Conservation (phyloP, 2,113 vertebrate species). For the Ochotona curzoniae region DNA sequence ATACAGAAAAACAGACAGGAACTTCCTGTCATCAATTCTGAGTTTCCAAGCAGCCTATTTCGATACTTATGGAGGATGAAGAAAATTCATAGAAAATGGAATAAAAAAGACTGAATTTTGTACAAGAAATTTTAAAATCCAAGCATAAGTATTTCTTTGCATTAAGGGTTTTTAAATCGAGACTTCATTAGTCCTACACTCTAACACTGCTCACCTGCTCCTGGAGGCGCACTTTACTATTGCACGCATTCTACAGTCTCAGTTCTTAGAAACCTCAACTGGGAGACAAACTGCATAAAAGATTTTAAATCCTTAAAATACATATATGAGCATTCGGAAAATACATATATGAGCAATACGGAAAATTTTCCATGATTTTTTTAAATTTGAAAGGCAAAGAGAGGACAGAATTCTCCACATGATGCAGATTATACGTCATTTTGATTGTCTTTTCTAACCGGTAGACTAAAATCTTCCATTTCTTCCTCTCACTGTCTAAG, state of each 20-base stretch:
- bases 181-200: neutral
- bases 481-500: constrained; percentile 7
- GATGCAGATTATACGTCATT: neutral
- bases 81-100: too few relatives aligned
- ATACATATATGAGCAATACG: too few relatives aligned
- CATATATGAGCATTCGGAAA: too few relatives aligned
- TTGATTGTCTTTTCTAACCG: constrained; percentile 32
- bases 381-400: too few relatives aligned
- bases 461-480: neutral
- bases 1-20: neutral
- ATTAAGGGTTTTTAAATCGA: neutral
- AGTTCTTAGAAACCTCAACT: constrained; percentile 9
- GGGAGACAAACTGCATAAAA: constrained; percentile 11
- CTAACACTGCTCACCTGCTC: neutral
- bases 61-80: neutral
- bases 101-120: too few relatives aligned
- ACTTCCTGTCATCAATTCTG: constrained; percentile 37
- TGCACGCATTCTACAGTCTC: neutral
- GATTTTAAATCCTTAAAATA: neutral
- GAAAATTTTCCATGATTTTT: too few relatives aligned
- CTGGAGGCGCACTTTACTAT: constrained; percentile 1
- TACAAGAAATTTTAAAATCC: too few relatives aligned
- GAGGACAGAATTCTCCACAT: neutral
- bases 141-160: neutral
- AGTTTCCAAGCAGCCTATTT: constrained; percentile 20